Evolutionary conservation across 1,140 invertebrate genomes (phyloP).

Genomic region (Bombus superbus): DNA sequence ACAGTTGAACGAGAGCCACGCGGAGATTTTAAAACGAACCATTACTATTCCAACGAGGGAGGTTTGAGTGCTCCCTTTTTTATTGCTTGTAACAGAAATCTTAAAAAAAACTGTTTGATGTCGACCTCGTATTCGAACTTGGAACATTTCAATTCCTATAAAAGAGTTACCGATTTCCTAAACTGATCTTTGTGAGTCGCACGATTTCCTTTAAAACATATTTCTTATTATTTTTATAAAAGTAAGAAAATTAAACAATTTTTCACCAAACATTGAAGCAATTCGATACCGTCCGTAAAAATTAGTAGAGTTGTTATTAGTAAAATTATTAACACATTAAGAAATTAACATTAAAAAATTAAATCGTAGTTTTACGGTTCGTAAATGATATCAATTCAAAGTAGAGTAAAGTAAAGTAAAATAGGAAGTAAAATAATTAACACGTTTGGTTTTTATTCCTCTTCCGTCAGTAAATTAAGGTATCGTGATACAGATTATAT

Average conservation of each 20-base stretch:
- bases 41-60: neutral
- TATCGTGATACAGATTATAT: neutral
- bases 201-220: neutral
- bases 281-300: too few relatives aligned
- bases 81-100: neutral
- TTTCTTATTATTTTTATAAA: neutral
- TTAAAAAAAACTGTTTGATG: neutral
- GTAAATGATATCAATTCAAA: too few relatives aligned
- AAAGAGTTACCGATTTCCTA: neutral
- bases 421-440: neutral
- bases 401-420: neutral
- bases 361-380: too few relatives aligned
- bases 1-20: constrained; percentile 25
- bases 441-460: neutral
- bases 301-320: too few relatives aligned
- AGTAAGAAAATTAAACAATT: neutral
- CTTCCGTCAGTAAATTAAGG: neutral
- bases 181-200: neutral
- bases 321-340: too few relatives aligned
- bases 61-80: neutral
- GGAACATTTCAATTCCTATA: neutral
- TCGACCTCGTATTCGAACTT: neutral
- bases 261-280: neutral
- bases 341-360: too few relatives aligned
- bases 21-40: constrained; percentile 25